phyloP scores from a whole-genome alignment of 2,888 invertebrate genomes.

The Carpatolechia fugitivella region DNA sequence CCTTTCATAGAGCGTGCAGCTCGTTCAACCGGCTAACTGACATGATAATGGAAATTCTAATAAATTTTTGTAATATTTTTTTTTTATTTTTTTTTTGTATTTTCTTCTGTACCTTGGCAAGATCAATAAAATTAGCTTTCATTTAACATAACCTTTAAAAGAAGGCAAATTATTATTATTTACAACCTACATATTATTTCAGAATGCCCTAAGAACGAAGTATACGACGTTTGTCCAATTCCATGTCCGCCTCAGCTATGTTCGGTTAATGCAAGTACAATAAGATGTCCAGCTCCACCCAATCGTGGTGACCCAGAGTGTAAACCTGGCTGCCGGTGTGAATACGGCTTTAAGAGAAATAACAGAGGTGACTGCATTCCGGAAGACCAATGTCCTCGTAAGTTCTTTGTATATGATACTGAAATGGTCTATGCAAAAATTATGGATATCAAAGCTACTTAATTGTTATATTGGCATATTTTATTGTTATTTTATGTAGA shows the following conservation, averaged over 20 bases:
- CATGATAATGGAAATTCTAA: too few relatives aligned
- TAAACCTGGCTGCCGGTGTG: constrained; percentile 8
- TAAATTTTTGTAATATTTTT: too few relatives aligned
- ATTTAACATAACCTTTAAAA: background rate
- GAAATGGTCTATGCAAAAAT: too few relatives aligned
- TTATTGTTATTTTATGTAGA: too few relatives aligned
- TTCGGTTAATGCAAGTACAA: constrained; percentile 7
- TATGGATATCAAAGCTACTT: too few relatives aligned
- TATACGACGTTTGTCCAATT: constrained; percentile 28
- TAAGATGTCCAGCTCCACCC: constrained; percentile 3
- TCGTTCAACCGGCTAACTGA: too few relatives aligned
- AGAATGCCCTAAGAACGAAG: constrained; percentile 29
- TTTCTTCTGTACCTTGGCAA: too few relatives aligned
- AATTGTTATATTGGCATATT: too few relatives aligned
- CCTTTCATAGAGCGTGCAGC: too few relatives aligned
- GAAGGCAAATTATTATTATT: background rate
- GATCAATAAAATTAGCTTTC: too few relatives aligned
- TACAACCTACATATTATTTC: background rate
- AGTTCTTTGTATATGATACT: background rate
- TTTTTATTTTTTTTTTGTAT: too few relatives aligned
- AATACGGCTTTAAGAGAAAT: constrained; percentile 6
- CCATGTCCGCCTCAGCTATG: constrained; percentile 36
- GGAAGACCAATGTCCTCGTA: background rate
- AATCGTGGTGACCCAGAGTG: constrained; percentile 4
- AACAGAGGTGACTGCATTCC: constrained; percentile 7